A percentile compares a stretch with the other conserved stretches of the same genome.
Evolutionary conservation across 1,140 invertebrate species (phyloP).

Genomic region (Neodiprion pinetum): DNA sequence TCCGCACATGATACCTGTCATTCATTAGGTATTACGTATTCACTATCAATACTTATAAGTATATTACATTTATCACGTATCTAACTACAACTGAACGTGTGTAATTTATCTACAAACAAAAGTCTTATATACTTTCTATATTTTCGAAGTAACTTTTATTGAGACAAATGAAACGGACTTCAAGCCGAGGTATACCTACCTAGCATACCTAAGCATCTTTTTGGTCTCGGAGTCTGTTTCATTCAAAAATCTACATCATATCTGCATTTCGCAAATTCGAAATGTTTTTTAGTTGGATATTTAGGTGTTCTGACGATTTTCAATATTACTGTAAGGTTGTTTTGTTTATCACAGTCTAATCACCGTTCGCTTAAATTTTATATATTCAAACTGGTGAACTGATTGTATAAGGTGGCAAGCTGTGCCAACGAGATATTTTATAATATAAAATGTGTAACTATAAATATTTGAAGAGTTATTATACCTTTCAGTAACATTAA

Average conservation of each 20-base stretch:
- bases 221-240: not conserved
- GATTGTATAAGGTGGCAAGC: not conserved
- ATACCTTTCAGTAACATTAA: not conserved
- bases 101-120: not conserved
- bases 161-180: not conserved
- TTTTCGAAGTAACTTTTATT: not conserved
- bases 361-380: not conserved
- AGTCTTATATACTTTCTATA: not conserved
- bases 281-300: not conserved
- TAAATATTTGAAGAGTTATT: not conserved
- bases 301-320: not conserved
- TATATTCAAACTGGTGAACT: not conserved
- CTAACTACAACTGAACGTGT: not conserved
- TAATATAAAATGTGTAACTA: not conserved
- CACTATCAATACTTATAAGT: not conserved
- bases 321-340: not conserved
- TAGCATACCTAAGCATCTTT: not conserved
- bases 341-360: not conserved
- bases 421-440: not conserved
- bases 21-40: not conserved
- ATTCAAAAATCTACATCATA: not conserved
- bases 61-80: not conserved
- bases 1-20: not conserved
- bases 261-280: not conserved
- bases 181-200: not conserved